Percentiles rank a stretch among this genome's conserved stretches.
These are phyloP conservation scores for Carettochelys insculpta DNA, from an alignment of 2,113 vertebrate species.

Conservation along the genomic window DNA sequence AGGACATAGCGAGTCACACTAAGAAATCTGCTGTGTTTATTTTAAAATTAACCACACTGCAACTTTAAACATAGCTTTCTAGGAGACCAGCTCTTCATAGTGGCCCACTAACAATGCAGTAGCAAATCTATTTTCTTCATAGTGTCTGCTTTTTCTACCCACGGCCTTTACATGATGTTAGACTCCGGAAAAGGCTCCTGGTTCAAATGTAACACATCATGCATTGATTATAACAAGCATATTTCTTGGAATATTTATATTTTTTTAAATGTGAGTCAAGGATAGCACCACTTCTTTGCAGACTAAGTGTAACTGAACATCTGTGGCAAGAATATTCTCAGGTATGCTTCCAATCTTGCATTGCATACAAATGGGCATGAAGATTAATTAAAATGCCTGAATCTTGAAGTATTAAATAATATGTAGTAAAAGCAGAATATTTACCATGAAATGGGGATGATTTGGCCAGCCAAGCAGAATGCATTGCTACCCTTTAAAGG, in stretches of 20 bases:
- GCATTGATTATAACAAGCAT: neutral
- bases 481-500: neutral
- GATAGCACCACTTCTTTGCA: neutral
- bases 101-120: neutral
- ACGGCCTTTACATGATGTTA: neutral
- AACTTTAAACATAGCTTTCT: rapidly evolving
- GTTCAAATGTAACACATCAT: neutral
- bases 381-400: rapidly evolving
- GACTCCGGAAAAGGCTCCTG: neutral
- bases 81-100: neutral
- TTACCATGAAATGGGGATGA: neutral
- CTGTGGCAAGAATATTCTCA: neutral
- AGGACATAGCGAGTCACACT: neutral
- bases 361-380: neutral
- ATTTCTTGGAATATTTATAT: neutral
- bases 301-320: rapidly evolving
- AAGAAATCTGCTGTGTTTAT: neutral
- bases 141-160: neutral
- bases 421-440: rapidly evolving
- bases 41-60: neutral
- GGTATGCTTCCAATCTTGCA: neutral
- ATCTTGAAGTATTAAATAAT: neutral
- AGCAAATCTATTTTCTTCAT: neutral
- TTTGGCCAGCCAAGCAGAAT: neutral
- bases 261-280: neutral